phyloP scores from a whole-genome alignment of 2,113 vertebrate genomes.

The Penelope pileata region DNA sequence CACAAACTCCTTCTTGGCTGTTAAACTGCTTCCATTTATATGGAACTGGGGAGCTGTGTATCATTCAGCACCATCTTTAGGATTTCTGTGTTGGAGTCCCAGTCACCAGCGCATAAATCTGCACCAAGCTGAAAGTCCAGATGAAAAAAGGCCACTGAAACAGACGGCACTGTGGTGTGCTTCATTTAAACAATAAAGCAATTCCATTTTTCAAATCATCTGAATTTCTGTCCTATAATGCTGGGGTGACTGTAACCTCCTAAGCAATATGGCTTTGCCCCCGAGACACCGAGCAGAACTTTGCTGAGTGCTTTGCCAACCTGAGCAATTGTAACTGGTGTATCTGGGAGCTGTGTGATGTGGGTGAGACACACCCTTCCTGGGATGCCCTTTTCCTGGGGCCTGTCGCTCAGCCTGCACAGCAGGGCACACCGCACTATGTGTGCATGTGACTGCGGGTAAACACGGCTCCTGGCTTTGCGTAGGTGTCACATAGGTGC shows the following conservation, averaged over 20 bases:
- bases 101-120: background rate
- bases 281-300: background rate
- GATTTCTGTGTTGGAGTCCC: background rate
- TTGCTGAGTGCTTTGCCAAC: background rate
- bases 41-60: background rate
- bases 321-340: background rate
- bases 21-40: background rate
- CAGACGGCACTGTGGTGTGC: rapidly evolving
- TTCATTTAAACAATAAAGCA: background rate
- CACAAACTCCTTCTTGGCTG: background rate
- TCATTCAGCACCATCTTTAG: background rate
- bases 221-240: background rate
- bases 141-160: background rate
- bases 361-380: too few relatives aligned
- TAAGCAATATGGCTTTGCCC: background rate
- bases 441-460: background rate
- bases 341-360: background rate
- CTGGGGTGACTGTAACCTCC: background rate
- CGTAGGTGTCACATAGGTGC: background rate
- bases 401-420: background rate
- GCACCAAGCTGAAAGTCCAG: background rate
- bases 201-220: background rate
- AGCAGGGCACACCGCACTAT: background rate
- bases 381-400: background rate
- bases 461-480: background rate